phyloP scores from a whole-genome alignment of 2,113 vertebrate genomes.

The Paratilapia polleni region DNA sequence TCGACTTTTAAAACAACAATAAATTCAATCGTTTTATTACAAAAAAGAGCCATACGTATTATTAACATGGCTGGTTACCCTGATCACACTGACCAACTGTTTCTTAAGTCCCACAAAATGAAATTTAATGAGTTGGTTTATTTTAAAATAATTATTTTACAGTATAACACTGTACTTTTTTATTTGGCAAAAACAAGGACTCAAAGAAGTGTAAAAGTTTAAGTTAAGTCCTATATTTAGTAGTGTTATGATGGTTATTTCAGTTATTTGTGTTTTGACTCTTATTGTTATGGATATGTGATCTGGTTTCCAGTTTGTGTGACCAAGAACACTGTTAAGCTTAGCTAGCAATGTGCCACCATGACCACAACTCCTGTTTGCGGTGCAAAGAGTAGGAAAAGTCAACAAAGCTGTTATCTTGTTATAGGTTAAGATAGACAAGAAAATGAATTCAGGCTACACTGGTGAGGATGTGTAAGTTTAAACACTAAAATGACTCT shows the following conservation, averaged over 20 bases:
- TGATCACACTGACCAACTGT: neutral
- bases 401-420: neutral
- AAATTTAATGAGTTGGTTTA: neutral
- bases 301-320: neutral
- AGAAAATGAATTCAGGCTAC: neutral
- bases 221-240: neutral
- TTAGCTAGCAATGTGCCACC: neutral
- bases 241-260: neutral
- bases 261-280: neutral
- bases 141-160: neutral
- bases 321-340: neutral
- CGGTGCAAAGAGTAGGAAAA: neutral
- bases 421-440: neutral
- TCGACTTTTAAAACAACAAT: neutral
- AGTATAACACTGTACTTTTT: neutral
- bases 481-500: too few relatives aligned
- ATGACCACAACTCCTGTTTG: neutral
- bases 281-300: neutral
- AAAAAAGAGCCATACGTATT: neutral
- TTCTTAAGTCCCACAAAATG: neutral
- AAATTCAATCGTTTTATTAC: neutral
- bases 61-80: neutral
- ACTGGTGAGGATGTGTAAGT: neutral
- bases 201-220: neutral
- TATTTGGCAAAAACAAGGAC: neutral